A percentile compares a stretch with the other conserved stretches of the same genome.
Evolutionary conservation across 2,888 invertebrate species (phyloP).

Genomic region (Miltochrista miniata): DNA sequence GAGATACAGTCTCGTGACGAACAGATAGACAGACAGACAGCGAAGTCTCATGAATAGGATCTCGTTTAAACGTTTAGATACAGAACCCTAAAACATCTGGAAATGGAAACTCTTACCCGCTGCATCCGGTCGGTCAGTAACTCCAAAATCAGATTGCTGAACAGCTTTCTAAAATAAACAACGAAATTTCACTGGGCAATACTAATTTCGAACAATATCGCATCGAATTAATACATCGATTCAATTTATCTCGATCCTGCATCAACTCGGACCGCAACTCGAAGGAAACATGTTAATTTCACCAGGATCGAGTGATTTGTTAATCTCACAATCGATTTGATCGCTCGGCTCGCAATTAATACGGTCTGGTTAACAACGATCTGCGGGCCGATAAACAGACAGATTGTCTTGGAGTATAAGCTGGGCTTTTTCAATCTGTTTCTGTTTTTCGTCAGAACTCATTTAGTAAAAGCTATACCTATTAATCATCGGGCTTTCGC

Average conservation of each 20-base stretch:
- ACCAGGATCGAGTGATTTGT: slow-evolving; percentile 44
- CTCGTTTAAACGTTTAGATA: too few species aligned
- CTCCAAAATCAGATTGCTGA: background rate
- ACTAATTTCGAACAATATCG: slow-evolving; percentile 16
- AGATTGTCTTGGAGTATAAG: slow-evolving; percentile 21
- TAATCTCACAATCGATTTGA: slow-evolving; percentile 48
- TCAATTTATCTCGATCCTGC: slow-evolving; percentile 36
- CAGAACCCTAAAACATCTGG: too few species aligned
- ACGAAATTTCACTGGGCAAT: slow-evolving; percentile 3
- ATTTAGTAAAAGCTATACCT: too few species aligned
- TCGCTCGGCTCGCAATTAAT: slow-evolving; percentile 39
- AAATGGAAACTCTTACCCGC: too few species aligned
- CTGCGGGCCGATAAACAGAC: slow-evolving; percentile 25
- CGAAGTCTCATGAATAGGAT: too few species aligned
- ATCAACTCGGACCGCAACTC: slow-evolving; percentile 28
- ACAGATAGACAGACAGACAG: too few species aligned
- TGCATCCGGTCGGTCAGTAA: background rate
- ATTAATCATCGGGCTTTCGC: too few species aligned
- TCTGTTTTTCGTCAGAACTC: background rate
- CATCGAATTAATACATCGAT: slow-evolving; percentile 31
- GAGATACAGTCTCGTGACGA: too few species aligned
- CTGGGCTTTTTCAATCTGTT: slow-evolving; percentile 6
- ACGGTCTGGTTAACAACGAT: slow-evolving; percentile 35
- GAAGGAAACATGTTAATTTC: slow-evolving; percentile 47
- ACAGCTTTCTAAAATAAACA: background rate